Percentiles rank a stretch among this genome's conserved stretches.
Evolutionary conservation across 2,113 vertebrate species (phyloP).

Genomic region (Myrmophylax atrothorax): DNA sequence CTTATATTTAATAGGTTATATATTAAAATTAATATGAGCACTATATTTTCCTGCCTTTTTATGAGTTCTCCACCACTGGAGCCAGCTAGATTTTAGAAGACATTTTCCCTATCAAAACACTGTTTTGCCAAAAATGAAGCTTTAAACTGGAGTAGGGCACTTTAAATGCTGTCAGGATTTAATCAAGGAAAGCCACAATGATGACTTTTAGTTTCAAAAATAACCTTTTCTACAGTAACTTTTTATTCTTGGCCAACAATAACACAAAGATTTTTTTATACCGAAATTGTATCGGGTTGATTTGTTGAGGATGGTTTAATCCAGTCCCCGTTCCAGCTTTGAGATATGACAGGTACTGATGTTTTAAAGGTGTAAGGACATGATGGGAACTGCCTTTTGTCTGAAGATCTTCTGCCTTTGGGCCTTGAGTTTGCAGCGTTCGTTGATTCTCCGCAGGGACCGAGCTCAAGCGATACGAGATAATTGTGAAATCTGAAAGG

Average conservation of each 20-base stretch:
- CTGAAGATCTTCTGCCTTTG: conserved; percentile 14
- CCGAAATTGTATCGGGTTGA: neutral
- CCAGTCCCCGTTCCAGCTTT: neutral
- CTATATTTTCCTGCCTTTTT: neutral
- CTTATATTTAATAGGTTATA: neutral
- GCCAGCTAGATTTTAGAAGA: neutral
- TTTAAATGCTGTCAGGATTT: neutral
- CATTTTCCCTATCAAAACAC: neutral
- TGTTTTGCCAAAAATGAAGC: neutral
- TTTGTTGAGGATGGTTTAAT: neutral
- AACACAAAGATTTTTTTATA: neutral
- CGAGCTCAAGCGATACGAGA: neutral
- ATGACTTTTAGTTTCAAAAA: neutral
- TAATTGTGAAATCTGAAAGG: neutral
- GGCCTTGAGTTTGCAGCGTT: neutral
- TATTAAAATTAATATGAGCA: neutral
- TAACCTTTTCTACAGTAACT: neutral
- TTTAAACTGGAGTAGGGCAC: neutral
- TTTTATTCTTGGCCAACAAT: neutral
- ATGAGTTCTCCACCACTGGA: neutral
- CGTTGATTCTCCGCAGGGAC: neutral
- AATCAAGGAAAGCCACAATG: neutral
- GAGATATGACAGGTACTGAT: neutral
- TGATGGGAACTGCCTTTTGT: neutral
- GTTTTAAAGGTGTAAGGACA: neutral